phyloP scores from a whole-genome alignment of 2,113 vertebrate species.

The Protobothrops mucrosquamatus region DNA sequence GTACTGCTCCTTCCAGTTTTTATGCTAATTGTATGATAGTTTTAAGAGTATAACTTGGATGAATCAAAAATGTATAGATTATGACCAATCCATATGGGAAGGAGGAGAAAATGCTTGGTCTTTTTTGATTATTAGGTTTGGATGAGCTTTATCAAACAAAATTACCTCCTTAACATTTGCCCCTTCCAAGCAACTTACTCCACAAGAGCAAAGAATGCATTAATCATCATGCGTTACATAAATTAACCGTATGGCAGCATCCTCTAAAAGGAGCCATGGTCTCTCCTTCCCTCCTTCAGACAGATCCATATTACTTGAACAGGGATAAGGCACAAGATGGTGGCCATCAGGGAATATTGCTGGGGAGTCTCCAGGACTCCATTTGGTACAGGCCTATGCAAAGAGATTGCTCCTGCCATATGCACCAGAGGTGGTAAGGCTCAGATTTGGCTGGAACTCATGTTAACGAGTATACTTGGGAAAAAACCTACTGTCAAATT shows the following conservation, averaged over 20 bases:
- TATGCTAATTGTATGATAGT: background rate
- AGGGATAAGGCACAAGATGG: background rate
- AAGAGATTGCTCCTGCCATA: background rate
- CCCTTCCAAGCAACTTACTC: constrained; percentile 52
- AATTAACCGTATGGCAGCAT: constrained; percentile 52
- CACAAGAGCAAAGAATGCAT: constrained; percentile 48
- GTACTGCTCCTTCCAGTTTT: background rate
- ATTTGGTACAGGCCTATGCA: background rate
- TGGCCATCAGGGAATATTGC: background rate
- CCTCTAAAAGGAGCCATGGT: constrained; percentile 36
- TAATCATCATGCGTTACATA: constrained; percentile 62
- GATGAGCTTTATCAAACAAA: constrained; percentile 39
- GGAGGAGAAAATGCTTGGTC: constrained; percentile 35
- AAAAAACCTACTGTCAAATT: constrained; percentile 15
- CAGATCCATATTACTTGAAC: constrained; percentile 1
- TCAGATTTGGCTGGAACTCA: constrained; percentile 20
- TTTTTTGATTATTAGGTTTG: constrained; percentile 32
- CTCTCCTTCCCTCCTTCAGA: background rate
- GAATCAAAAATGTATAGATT: constrained; percentile 37
- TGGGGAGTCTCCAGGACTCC: background rate
- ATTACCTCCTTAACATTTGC: constrained; percentile 58
- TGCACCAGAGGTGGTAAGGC: constrained; percentile 20
- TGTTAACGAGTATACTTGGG: background rate
- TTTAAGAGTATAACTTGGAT: background rate
- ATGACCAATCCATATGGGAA: constrained; percentile 6